Conservation (phyloP, 2,113 vertebrate genomes). For the Hipposideros armiger region DNA sequence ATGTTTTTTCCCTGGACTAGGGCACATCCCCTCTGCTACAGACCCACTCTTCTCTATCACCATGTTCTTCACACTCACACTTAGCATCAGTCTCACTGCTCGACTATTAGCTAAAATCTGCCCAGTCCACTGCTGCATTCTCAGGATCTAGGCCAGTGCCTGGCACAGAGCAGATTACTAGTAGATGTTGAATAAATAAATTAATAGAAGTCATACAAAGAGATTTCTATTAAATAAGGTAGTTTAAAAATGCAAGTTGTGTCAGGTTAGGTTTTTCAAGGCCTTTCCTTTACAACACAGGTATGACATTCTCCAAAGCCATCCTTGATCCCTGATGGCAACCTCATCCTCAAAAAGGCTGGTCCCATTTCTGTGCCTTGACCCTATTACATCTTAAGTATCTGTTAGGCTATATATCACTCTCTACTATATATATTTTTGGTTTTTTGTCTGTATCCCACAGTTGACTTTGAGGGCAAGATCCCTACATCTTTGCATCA, state of each 20-base stretch:
- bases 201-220: not conserved
- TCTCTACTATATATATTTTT: not conserved
- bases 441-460: not conserved
- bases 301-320: not conserved
- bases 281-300: not conserved
- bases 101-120: not conserved
- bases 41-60: not conserved
- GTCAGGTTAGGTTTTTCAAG: slow-evolving; percentile 26
- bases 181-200: not conserved
- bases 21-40: not conserved
- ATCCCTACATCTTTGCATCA: not conserved
- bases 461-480: not conserved
- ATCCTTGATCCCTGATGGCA: not conserved
- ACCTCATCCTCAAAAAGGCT: not conserved
- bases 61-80: not conserved
- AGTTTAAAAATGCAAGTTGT: not conserved
- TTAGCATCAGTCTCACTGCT: not conserved
- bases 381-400: not conserved
- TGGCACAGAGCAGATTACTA: not conserved
- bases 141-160: not conserved
- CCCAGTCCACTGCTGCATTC: not conserved
- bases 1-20: not conserved
- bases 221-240: slow-evolving; percentile 19
- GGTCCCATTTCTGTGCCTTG: not conserved
- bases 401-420: not conserved